Conservation (phyloP, 2,113 vertebrate genomes). For the Okapia johnstoni region DNA sequence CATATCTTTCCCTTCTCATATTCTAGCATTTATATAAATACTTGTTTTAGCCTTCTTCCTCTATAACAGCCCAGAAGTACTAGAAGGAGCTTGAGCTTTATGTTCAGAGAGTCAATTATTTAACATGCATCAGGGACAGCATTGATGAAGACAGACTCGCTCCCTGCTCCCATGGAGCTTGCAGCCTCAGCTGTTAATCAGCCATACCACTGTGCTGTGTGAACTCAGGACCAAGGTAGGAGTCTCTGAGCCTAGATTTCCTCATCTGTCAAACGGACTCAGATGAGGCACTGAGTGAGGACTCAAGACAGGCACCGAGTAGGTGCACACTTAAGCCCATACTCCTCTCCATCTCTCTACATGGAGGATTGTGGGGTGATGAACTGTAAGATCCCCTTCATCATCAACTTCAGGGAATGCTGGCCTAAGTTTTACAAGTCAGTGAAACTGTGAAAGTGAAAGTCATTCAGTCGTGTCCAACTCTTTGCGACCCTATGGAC, state of each 20-base stretch:
- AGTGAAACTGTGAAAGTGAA: background rate
- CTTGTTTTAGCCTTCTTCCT: background rate
- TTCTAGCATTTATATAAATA: background rate
- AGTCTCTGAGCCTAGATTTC: background rate
- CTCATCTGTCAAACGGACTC: background rate
- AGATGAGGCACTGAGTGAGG: background rate
- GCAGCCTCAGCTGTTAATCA: background rate
- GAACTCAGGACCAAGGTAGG: background rate
- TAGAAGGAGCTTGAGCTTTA: background rate
- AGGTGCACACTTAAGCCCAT: rapidly evolving
- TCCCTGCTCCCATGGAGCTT: background rate
- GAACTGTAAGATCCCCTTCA: background rate
- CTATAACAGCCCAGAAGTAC: background rate
- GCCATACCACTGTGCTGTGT: rapidly evolving
- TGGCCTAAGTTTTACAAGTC: background rate
- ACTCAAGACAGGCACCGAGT: background rate
- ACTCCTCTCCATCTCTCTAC: background rate
- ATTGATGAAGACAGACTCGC: background rate
- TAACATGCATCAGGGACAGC: background rate
- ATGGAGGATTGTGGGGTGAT: background rate
- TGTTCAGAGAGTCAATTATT: background rate
- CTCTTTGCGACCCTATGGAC: background rate
- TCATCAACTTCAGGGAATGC: background rate
- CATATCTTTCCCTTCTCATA: background rate
- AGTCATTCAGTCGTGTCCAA: background rate